Evolutionary conservation across 2,797 vertebrate genomes (phyloP).

Genomic region (Natrix natrix): DNA sequence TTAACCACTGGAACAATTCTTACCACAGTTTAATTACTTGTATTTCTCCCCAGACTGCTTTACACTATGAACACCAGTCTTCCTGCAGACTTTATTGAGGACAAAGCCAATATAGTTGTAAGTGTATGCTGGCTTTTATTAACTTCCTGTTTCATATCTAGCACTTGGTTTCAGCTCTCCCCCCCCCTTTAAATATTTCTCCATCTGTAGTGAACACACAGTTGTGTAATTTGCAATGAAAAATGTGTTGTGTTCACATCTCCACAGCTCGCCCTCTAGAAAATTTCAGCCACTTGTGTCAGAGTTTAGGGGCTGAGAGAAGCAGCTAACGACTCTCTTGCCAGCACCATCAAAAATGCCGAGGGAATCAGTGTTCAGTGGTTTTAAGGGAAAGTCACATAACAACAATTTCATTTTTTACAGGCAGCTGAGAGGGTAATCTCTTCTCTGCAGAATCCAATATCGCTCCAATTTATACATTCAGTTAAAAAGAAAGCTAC

Average conservation of each 20-base stretch:
- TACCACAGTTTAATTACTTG: neutral
- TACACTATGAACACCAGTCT: neutral
- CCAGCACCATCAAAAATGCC: neutral
- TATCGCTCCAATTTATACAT: conserved; percentile 27
- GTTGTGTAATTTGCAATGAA: neutral
- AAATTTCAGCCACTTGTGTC: neutral
- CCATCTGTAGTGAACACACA: neutral
- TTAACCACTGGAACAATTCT: neutral
- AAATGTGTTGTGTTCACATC: neutral
- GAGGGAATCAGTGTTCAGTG: conserved; percentile 33
- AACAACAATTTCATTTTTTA: conserved; percentile 46
- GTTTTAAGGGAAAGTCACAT: conserved; percentile 24
- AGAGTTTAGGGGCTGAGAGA: too few species aligned
- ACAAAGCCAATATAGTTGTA: neutral
- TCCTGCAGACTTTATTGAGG: neutral
- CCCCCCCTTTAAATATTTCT: too few species aligned
- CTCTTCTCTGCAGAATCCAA: conserved; percentile 40
- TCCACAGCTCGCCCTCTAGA: neutral
- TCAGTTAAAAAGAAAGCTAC: conserved; percentile 22
- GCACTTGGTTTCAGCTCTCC: neutral
- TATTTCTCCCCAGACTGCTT: neutral
- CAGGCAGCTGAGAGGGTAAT: conserved; percentile 39
- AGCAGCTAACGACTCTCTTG: too few species aligned
- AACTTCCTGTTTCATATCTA: neutral
- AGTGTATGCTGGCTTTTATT: neutral